Base-by-base conservation (phyloP, 1,140 invertebrate genomes). In the Ditylenchus dipsaci region DNA sequence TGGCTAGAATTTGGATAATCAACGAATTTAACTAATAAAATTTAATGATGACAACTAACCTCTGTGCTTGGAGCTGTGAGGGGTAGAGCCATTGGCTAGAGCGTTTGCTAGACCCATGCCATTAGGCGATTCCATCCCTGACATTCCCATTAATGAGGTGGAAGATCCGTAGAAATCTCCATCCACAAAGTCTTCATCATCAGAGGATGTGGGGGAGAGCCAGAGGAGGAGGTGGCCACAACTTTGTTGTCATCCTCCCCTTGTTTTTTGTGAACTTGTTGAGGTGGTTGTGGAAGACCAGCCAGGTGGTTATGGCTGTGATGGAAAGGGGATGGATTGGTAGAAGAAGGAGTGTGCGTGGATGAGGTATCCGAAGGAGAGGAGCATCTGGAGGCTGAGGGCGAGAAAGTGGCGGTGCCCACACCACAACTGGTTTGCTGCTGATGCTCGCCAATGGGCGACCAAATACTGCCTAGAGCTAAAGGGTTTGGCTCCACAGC, bases 171-270 rank as follows among this genome's bases (percentile, higher is more conserved):
- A 21, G 49, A 53, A 53, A 8, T 53, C 27, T n/a, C 38, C 29
- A 29, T 61, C 59, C 19, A 61, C 38, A 61, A 61, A 61, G 29
- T 61, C 38, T 43, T 61, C 59, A 29, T 61, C 59, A 43, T 61
- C 59, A 33, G 59, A 61, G 59, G 59, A 30, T 61, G 59, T 3
- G 59, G 59, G 13, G 59, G 59, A 26, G 59, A 61, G 59, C 29
- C n/a, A 19, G 59, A 61, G 17, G 59, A 61, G 17, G 59, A 19
- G 29, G 27, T 61, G 59, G 38, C 29, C n/a, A n/a, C 19, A 5
- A 21, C n/a, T 8, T 30, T 19, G 29, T 61, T 43, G 1, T 8
- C 17, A 61, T 21, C 13, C 19, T 61, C 29, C 29, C 3, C 3
- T 8, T 19, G 3, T 21, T 61, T 29, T 61, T 61, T 43, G 5